Conservation (phyloP, 2,113 vertebrate genomes). For the Pelodiscus sinensis region DNA sequence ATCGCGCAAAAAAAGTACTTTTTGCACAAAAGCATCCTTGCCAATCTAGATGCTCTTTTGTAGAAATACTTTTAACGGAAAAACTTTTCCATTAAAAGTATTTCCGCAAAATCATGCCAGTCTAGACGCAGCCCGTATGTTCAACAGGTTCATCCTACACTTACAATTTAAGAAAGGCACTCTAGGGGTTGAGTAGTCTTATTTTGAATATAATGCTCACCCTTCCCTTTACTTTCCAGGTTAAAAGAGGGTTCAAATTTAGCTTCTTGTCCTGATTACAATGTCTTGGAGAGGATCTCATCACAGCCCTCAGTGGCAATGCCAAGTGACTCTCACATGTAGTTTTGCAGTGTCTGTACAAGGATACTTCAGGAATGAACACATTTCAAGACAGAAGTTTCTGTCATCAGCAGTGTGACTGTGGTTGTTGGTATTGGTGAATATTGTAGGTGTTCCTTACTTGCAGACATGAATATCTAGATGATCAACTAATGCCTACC, state of each 20-base stretch:
- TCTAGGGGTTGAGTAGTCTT: background rate
- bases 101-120: too few species aligned
- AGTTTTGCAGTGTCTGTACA: constrained; percentile 65
- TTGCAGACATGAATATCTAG: background rate
- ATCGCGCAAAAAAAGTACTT: too few species aligned
- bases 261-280: constrained; percentile 47
- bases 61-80: too few species aligned
- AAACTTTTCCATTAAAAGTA: too few species aligned
- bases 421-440: constrained; percentile 49
- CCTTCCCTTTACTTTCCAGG: background rate
- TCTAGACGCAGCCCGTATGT: rapidly evolving
- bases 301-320: background rate
- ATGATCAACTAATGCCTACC: background rate
- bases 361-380: constrained; percentile 51
- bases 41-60: too few species aligned
- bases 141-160: background rate
- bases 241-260: background rate
- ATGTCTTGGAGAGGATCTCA: constrained; percentile 41
- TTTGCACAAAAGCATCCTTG: too few species aligned
- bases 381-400: constrained; percentile 65
- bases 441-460: background rate
- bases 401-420: constrained; percentile 43
- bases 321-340: constrained; percentile 38
- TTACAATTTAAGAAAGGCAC: background rate
- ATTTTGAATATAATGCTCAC: background rate